A percentile compares a stretch with the other conserved stretches of the same genome.
phyloP scores from a whole-genome alignment of 2,888 invertebrate species.

The Ommatoiulus sabulosus region DNA sequence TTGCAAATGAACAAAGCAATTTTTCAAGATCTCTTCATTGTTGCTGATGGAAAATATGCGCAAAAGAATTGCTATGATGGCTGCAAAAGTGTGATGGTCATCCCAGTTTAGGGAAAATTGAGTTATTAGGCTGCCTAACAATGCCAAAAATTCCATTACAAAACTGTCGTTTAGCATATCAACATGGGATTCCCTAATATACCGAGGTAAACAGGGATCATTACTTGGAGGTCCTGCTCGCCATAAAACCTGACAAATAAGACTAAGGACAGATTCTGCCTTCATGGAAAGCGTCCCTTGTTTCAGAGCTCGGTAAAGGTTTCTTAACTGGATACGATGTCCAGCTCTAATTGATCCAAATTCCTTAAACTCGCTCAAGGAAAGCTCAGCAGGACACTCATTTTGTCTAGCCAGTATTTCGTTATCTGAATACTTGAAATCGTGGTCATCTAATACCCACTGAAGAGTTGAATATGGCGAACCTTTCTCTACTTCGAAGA shows the following conservation, averaged over 20 bases:
- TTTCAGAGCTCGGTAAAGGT: not conserved
- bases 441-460: not conserved
- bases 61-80: not conserved
- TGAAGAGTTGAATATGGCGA: not conserved
- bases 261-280: conserved; percentile 8
- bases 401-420: not conserved
- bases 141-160: not conserved
- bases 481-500: not conserved
- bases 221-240: not conserved
- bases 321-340: not conserved
- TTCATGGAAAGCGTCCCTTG: not conserved
- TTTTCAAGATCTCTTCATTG: not conserved
- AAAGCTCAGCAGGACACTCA: not conserved
- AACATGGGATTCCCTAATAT: not conserved
- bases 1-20: not conserved
- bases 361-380: not conserved
- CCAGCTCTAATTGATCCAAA: conserved; percentile 47
- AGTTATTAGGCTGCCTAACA: not conserved
- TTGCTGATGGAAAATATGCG: not conserved
- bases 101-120: not conserved
- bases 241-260: conserved; percentile 1
- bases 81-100: not conserved
- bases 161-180: not conserved
- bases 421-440: not conserved
- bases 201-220: not conserved